Percentiles rank a stretch among this genome's conserved stretches.
phyloP scores from a whole-genome alignment of 2,113 vertebrate species.

The Psephotus haematonotus region DNA sequence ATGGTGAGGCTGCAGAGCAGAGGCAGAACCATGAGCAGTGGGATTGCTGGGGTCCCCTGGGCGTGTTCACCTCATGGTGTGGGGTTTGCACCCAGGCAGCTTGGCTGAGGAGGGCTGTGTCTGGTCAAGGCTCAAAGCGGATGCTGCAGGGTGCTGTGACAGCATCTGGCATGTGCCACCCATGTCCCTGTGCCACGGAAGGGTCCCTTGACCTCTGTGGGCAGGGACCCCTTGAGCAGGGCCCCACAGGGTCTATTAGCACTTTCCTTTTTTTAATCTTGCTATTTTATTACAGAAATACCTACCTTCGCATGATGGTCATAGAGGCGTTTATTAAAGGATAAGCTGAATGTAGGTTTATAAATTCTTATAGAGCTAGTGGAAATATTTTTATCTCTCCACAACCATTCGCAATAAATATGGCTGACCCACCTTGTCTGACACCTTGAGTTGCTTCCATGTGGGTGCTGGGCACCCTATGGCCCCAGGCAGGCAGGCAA shows the following conservation, averaged over 20 bases:
- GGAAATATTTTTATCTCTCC: constrained; percentile 71
- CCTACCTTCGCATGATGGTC: neutral
- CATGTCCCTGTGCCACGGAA: rapidly evolving
- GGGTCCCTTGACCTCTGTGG: rapidly evolving
- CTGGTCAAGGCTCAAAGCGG: rapidly evolving
- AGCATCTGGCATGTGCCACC: rapidly evolving
- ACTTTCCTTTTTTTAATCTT: constrained; percentile 54
- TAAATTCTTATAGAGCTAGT: constrained; percentile 53
- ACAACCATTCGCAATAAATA: constrained; percentile 59
- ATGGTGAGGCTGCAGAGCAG: neutral
- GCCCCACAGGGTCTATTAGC: neutral
- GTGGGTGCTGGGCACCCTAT: rapidly evolving
- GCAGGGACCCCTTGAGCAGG: neutral
- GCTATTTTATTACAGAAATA: constrained; percentile 64
- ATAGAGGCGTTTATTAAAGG: constrained; percentile 15
- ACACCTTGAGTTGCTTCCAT: neutral
- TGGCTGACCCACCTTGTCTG: constrained; percentile 17
- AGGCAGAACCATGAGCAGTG: neutral
- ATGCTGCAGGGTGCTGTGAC: neutral
- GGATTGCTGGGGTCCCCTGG: rapidly evolving
- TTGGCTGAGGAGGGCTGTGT: neutral
- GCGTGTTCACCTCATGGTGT: rapidly evolving
- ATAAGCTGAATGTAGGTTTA: constrained; percentile 54
- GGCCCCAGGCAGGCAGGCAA: neutral
- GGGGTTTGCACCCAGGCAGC: neutral